Conservation (phyloP, 2,888 invertebrate species). For the Lithophane ornitopus region DNA sequence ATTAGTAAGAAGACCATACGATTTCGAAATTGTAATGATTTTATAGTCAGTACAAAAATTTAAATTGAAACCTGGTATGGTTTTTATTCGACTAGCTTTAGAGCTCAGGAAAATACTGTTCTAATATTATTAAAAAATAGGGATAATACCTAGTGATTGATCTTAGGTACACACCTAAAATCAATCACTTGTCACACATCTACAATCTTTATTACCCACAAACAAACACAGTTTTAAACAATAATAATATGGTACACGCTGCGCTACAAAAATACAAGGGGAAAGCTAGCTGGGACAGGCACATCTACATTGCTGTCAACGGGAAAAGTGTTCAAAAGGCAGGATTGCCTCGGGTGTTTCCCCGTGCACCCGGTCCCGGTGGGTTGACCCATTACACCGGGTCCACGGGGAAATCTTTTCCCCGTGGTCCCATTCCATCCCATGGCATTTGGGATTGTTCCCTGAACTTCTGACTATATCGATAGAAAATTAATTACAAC, state of each 20-base stretch:
- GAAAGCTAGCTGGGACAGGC: neutral
- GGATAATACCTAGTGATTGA: too few relatives aligned
- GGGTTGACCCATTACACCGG: too few relatives aligned
- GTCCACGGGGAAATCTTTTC: too few relatives aligned
- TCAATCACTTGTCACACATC: neutral
- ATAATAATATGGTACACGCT: neutral
- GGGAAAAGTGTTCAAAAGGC: neutral
- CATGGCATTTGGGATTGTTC: too few relatives aligned
- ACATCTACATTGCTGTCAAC: neutral
- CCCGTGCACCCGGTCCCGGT: too few relatives aligned
- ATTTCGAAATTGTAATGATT: neutral
- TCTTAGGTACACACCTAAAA: neutral
- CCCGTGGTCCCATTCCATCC: too few relatives aligned
- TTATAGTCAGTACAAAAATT: neutral
- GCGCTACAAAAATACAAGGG: neutral
- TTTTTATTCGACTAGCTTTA: neutral
- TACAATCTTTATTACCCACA: conserved; percentile 1
- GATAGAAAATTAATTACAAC: too few relatives aligned
- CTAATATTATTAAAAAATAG: neutral
- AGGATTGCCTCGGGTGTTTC: neutral
- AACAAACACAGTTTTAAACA: conserved; percentile 1
- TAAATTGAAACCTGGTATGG: neutral
- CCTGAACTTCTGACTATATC: too few relatives aligned
- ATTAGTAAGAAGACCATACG: neutral
- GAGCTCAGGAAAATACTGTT: neutral